Base-by-base conservation (phyloP, 2,113 vertebrate genomes). In the Morphnarchus princeps region DNA sequence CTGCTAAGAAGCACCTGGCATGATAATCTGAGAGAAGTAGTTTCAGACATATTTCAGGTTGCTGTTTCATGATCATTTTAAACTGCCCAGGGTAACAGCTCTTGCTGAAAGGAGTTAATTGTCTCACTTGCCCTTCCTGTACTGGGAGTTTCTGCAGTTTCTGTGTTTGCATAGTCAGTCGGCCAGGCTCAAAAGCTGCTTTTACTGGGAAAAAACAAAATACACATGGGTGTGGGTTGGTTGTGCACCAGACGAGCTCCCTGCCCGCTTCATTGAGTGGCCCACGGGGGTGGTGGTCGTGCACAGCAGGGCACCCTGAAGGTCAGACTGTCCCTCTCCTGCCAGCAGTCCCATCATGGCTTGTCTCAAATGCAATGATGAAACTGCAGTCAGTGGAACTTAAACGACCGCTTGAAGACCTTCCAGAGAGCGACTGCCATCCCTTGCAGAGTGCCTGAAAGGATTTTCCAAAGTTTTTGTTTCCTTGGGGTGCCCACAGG, bases 261-360 rank as follows among this genome's bases (percentile, higher is more conserved):
- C 15, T 77, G 36, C 11, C 21, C 4, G 3, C 13, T 17, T 57
- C 15, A 61, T 18, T 32, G 26, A 18, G 26, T 25, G 8, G 8
- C 9, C 18, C 20, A 29, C 0, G 1, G 25, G 31, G 13, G 7
- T 0, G 0, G 21, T 69, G 40, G 19, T 25, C 11, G 3, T 59
- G 32, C 7, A 71, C 19, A 79, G 28, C 38, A 45, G 15, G 28
- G 16, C 13, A 61, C 10, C 13, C 16, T 62, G 36, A 83, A 49
- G 26, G 14, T 81, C 81, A 52, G 8, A 28, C 31, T 45, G 25
- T 16, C 8, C 26, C 4, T 8, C 5, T 87, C 32, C 29, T n/a
- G 29, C 29, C 49, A 67, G 15, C 26, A 73, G 11, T 17, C 25
- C 20, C 58, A 16, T 85, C 40, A 54, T 43, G 28, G 5, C 6